Conservation (phyloP, 2,113 vertebrate genomes). For the Oncorhynchus keta region DNA sequence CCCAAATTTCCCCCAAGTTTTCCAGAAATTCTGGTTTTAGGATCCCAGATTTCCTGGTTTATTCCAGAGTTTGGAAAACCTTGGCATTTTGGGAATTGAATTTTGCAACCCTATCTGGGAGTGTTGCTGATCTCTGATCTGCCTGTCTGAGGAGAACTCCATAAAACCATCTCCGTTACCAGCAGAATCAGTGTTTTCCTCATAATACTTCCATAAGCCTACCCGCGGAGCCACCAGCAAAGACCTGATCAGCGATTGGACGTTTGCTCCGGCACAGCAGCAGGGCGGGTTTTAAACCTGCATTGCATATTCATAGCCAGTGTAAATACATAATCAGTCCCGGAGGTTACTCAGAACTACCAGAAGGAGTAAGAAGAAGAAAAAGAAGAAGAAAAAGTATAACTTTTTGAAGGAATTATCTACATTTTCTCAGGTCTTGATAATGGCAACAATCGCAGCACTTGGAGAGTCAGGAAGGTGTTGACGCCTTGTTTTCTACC, state of each 20-base stretch:
- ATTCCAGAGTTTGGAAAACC: too few relatives aligned
- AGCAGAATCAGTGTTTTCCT: constrained; percentile 52
- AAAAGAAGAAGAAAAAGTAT: neutral
- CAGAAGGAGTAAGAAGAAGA: neutral
- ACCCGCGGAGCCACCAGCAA: constrained; percentile 56
- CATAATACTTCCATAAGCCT: constrained; percentile 64
- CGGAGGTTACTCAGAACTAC: constrained; percentile 40
- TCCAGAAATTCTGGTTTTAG: too few relatives aligned
- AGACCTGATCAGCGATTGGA: constrained; percentile 61
- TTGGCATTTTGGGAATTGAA: too few relatives aligned
- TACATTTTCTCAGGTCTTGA: constrained; percentile 14
- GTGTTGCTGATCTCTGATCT: constrained; percentile 36
- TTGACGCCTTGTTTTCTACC: neutral
- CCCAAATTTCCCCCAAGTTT: too few relatives aligned
- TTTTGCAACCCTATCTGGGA: too few relatives aligned
- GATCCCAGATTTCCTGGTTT: too few relatives aligned
- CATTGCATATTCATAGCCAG: constrained; percentile 64
- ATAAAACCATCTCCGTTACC: constrained; percentile 31
- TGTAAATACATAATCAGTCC: constrained; percentile 67
- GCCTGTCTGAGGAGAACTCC: constrained; percentile 43
- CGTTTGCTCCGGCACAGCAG: constrained; percentile 48
- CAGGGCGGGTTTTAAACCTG: constrained; percentile 52
- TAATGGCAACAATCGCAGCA: neutral
- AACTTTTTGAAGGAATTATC: constrained; percentile 5
- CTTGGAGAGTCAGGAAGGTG: neutral